Evolutionary conservation across 2,888 invertebrate genomes (phyloP).

Genomic region (Drosophila lacicola): DNA sequence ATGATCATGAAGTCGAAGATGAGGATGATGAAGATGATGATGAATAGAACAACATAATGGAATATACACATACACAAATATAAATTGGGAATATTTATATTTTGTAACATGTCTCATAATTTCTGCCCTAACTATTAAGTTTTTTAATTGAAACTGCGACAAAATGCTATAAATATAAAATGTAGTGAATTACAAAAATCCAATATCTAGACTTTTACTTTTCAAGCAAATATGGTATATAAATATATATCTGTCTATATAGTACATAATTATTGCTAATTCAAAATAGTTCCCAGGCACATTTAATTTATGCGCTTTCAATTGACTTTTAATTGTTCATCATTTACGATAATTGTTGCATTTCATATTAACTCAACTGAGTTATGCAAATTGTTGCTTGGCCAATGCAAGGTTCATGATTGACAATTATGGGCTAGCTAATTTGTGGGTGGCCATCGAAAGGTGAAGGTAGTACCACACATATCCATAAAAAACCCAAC

Average conservation of each 20-base stretch:
- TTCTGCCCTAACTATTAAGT: constrained; percentile 76
- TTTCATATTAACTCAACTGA: constrained; percentile 21
- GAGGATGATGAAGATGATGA: constrained; percentile 15
- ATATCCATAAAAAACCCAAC: not conserved
- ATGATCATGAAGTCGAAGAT: constrained; percentile 14
- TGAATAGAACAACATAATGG: constrained; percentile 43
- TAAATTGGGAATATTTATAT: constrained; percentile 55
- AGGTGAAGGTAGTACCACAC: constrained; percentile 57
- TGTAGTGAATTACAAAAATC: constrained; percentile 83
- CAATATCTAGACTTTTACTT: constrained; percentile 7
- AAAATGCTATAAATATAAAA: constrained; percentile 83
- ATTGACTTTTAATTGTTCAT: constrained; percentile 26
- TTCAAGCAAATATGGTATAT: not conserved
- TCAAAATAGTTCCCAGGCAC: constrained; percentile 3
- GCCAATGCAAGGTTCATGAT: constrained; percentile 20
- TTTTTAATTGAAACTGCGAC: constrained; percentile 72
- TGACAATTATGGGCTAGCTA: constrained; percentile 62
- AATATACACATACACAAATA: constrained; percentile 53
- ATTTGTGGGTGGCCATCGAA: constrained; percentile 48
- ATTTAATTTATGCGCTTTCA: constrained; percentile 13
- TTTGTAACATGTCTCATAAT: constrained; percentile 60
- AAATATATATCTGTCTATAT: not conserved
- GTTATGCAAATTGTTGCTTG: constrained; percentile 54
- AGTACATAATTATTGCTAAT: constrained; percentile 1
- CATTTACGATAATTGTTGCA: constrained; percentile 36